phyloP scores from a whole-genome alignment of 2,888 invertebrate genomes.

The Phalera bucephala region DNA sequence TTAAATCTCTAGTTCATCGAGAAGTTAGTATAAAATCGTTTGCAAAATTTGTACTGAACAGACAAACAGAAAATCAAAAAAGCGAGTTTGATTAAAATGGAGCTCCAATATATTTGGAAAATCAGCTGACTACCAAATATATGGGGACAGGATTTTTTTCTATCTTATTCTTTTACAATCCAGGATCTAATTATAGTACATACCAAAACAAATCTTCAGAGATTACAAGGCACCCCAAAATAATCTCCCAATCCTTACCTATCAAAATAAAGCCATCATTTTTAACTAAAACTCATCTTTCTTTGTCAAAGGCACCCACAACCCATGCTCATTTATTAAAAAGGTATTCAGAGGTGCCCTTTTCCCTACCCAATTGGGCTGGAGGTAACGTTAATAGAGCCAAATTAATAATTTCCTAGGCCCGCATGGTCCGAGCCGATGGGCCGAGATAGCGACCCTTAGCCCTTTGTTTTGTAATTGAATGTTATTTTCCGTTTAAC shows the following conservation, averaged over 20 bases:
- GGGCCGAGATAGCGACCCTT: conserved; percentile 42
- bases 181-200: too few species aligned
- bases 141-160: too few species aligned
- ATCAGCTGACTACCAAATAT: too few species aligned
- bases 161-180: too few species aligned
- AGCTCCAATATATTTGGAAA: too few species aligned
- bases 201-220: too few species aligned
- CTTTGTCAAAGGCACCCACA: conserved; percentile 50
- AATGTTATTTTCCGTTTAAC: conserved; percentile 53
- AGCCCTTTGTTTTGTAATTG: conserved; percentile 59
- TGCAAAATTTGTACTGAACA: too few species aligned
- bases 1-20: too few species aligned
- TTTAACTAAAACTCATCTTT: conserved; percentile 38
- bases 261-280: conserved; percentile 2
- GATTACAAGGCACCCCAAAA: too few species aligned
- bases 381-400: conserved; percentile 66
- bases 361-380: conserved; percentile 54
- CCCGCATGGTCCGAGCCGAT: conserved; percentile 51
- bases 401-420: conserved; percentile 69
- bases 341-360: conserved; percentile 54
- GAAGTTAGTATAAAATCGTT: too few species aligned
- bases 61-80: too few species aligned
- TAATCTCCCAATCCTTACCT: conserved; percentile 22
- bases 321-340: conserved; percentile 49
- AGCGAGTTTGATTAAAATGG: too few species aligned